These are phyloP conservation scores for Chloebia gouldiae DNA, from an alignment of 2,113 vertebrate species.

Conservation along the genomic window DNA sequence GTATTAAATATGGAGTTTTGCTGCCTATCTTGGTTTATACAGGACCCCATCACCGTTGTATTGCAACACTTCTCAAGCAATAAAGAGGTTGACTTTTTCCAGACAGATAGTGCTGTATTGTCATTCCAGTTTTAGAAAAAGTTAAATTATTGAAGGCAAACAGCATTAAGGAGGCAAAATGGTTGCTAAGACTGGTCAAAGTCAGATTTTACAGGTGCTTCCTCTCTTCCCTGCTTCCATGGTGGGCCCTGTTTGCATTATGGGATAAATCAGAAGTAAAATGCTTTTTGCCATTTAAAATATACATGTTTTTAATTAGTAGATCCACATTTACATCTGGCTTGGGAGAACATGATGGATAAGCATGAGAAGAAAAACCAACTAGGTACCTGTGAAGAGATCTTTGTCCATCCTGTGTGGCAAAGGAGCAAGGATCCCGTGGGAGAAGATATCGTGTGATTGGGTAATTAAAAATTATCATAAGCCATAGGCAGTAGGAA, in stretches of 20 bases:
- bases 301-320: background rate
- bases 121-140: background rate
- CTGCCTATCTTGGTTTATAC: slow-evolving; percentile 41
- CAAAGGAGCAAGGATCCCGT: slow-evolving; percentile 13
- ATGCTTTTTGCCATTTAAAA: background rate
- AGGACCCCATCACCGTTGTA: background rate
- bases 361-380: background rate
- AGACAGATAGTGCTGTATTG: background rate
- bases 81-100: slow-evolving; percentile 41
- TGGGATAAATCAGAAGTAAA: background rate
- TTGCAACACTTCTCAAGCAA: slow-evolving; percentile 39
- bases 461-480: slow-evolving; percentile 61
- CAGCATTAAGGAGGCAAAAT: background rate
- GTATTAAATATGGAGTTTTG: slow-evolving; percentile 35
- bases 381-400: background rate
- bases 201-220: background rate
- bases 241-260: background rate
- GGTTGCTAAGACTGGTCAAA: background rate
- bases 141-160: slow-evolving; percentile 18
- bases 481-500: slow-evolving; percentile 41
- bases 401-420: background rate
- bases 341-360: background rate
- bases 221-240: background rate
- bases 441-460: slow-evolving; percentile 44
- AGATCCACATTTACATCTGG: background rate